Evolutionary conservation across 37 sponge, comb jelly and placozoan species (phyloP), one percentile per base, ranked within the genome.

Genomic region (Beroe forskalii): DNA sequence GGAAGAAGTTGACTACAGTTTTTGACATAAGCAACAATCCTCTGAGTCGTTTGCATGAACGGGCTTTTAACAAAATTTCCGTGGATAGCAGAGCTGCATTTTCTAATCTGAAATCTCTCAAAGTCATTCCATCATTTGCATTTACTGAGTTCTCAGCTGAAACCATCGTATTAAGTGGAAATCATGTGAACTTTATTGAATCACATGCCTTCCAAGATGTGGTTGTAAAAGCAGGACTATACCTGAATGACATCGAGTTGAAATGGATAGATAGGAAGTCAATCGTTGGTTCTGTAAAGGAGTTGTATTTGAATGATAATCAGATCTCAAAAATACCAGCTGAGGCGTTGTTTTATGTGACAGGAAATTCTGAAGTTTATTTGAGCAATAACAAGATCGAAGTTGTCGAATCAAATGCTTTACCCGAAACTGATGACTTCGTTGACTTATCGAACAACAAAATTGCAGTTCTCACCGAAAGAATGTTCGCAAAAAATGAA

Each of bases 1-100:
- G 37, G 1, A 38, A 4, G 3, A 27, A 72, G 37, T 80, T 44
- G 55, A 43, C 28, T 12, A 44, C 44, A 2, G 31, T 22, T 27
- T 80, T 80, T 80, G 86, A 80, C 20, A n/a, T 80, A 0, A 44
- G 55, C 27, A 80, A 80, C 86, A 80, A 80, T 37, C 86, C 86
- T 23, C 37, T 80, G 27, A 80, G 86, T n/a, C 40, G 40, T 12
- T 31, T 80, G 0, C 43, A 80, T 44, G 28, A 35, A 80, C 22
- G 14, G 0, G 44, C 86, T 25, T 80, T 80, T 24, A 44, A 41
- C 30, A 25, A 43, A 14, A 43, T 80, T 42, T 2, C 55, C 1
- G 55, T 80, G 1, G 55, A 25, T 19, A 44, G 35, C 31, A 41
- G 30, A 43, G 86, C 55, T 32, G 30, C 42, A 19, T 80, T 80